Percentiles rank a stretch among this genome's conserved stretches.
These are phyloP conservation scores for Drosophila bipectinata DNA, from an alignment of 1,140 invertebrate genomes.

Conservation along the genomic window DNA sequence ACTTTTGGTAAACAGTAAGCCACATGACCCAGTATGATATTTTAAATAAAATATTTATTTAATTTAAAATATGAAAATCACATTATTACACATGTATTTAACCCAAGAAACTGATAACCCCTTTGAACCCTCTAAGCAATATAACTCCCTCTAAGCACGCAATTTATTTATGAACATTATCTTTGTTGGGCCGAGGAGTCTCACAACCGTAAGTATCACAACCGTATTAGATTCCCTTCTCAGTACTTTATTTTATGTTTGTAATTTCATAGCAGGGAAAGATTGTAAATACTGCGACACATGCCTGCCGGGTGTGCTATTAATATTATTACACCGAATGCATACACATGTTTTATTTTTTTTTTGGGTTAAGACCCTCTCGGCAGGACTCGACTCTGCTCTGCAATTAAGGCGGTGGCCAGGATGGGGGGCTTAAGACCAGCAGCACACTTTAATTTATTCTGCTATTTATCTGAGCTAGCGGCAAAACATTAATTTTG, in stretches of 20 bases:
- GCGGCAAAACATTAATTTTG: conserved; percentile 49
- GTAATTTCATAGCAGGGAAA: conserved; percentile 21
- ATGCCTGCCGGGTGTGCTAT: conserved; percentile 27
- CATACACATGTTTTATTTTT: conserved; percentile 3
- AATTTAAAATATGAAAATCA: no score
- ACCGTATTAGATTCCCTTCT: conserved; percentile 4
- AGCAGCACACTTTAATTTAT: conserved; percentile 48
- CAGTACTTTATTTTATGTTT: conserved; percentile 20
- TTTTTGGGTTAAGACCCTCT: conserved; percentile 43
- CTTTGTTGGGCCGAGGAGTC: background rate
- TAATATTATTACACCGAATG: conserved; percentile 25
- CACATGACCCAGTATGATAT: no score
- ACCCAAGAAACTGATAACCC: no score
- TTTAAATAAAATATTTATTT: no score
- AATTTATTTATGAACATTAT: conserved; percentile 8
- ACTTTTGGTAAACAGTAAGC: no score
- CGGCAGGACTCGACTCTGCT: conserved; percentile 6
- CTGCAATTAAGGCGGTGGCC: conserved; percentile 46
- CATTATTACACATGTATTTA: no score
- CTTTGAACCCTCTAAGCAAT: no score
- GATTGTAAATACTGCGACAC: conserved; percentile 25
- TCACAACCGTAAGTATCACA: conserved; percentile 14
- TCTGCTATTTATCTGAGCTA: conserved; percentile 60
- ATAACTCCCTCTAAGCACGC: background rate
- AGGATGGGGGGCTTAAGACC: conserved; percentile 9